Evolutionary conservation across 1,140 invertebrate species (phyloP).

Genomic region (Coboldia fuscipes): DNA sequence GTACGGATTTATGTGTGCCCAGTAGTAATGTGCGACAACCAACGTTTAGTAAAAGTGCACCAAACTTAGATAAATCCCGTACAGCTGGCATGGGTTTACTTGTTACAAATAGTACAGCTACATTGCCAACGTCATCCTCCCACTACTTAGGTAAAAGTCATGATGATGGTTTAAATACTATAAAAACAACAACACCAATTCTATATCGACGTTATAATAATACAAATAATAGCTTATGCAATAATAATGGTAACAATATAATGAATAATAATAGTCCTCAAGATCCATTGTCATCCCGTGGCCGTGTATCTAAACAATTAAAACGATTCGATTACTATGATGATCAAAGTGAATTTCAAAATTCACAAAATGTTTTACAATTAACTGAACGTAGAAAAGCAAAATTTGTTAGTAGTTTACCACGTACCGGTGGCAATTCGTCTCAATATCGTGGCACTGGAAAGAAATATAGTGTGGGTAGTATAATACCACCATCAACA

Average conservation of each 20-base stretch:
- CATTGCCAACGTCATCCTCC: background rate
- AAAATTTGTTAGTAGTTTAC: too few relatives aligned
- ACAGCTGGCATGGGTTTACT: slow-evolving; percentile 20
- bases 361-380: too few relatives aligned
- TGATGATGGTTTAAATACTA: slow-evolving; percentile 6
- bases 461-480: slow-evolving; percentile 5
- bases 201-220: slow-evolving; percentile 1
- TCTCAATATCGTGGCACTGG: background rate
- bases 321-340: too few relatives aligned
- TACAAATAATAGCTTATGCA: background rate
- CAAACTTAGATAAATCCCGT: slow-evolving; percentile 59
- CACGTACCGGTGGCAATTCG: too few relatives aligned
- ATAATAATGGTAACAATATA: background rate
- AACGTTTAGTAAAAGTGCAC: slow-evolving; percentile 36
- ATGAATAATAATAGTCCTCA: background rate
- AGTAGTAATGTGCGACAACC: slow-evolving; percentile 18
- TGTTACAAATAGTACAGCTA: slow-evolving; percentile 11
- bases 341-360: too few relatives aligned
- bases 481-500: slow-evolving; percentile 1
- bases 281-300: background rate
- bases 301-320: too few relatives aligned
- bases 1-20: slow-evolving; percentile 40
- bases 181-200: slow-evolving; percentile 6
- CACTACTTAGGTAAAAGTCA: slow-evolving; percentile 4
- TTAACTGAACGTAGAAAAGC: too few relatives aligned